Conservation (phyloP, 2,888 invertebrate species). For the Pandemis corylana region DNA sequence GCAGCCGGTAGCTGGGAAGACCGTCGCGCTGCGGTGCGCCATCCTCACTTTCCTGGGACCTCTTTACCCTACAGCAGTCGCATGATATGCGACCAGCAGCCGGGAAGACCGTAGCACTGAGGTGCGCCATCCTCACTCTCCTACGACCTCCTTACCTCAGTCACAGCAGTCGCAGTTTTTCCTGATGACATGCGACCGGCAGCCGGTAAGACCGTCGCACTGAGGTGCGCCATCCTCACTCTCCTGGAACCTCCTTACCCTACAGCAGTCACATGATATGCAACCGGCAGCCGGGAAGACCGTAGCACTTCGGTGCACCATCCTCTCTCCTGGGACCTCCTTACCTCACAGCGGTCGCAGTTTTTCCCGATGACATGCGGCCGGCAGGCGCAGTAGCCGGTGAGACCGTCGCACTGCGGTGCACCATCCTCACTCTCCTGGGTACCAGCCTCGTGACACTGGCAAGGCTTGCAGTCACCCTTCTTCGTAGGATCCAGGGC, state of each 20-base stretch:
- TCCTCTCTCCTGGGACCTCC: slow-evolving; percentile 86
- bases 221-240: slow-evolving; percentile 88
- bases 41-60: too few species aligned
- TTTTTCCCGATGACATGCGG: slow-evolving; percentile 92
- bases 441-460: slow-evolving; percentile 94
- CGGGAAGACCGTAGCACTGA: too few species aligned
- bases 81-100: too few species aligned
- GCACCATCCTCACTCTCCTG: slow-evolving; percentile 89
- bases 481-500: slow-evolving; percentile 95
- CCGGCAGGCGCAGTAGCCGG: slow-evolving; percentile 92
- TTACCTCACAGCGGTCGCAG: slow-evolving; percentile 90
- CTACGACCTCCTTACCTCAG: slow-evolving; percentile 54
- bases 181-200: slow-evolving; percentile 92
- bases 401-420: slow-evolving; percentile 91
- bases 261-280: slow-evolving; percentile 93
- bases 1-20: too few species aligned
- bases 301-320: slow-evolving; percentile 91
- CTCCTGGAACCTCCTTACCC: slow-evolving; percentile 63
- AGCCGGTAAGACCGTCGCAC: slow-evolving; percentile 93
- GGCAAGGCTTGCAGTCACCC: slow-evolving; percentile 95
- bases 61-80: too few species aligned
- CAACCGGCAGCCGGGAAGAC: slow-evolving; percentile 91
- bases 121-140: too few species aligned
- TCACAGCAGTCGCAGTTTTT: slow-evolving; percentile 93
- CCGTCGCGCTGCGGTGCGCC: too few species aligned